A percentile compares a stretch with the other conserved stretches of the same genome.
phyloP scores from a whole-genome alignment of 2,888 invertebrate species.

The Sinhomidia bicolor region DNA sequence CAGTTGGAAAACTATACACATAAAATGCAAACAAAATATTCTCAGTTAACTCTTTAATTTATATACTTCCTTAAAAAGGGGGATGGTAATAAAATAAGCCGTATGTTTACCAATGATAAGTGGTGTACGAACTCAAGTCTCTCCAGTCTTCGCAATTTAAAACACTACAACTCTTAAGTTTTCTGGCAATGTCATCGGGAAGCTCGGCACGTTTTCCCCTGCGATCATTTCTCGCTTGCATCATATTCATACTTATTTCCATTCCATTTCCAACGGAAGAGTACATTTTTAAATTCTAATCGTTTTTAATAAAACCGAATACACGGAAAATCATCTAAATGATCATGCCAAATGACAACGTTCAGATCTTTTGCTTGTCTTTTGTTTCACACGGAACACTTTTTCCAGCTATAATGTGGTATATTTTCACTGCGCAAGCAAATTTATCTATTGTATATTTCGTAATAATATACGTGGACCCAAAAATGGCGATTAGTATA shows the following conservation, averaged over 20 bases:
- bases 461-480: background rate
- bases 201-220: conserved; percentile 58
- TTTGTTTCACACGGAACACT: too few species aligned
- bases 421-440: too few species aligned
- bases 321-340: too few species aligned
- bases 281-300: background rate
- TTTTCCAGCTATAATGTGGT: too few species aligned
- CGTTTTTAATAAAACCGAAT: background rate
- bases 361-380: too few species aligned
- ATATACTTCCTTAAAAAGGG: too few species aligned
- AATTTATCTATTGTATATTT: background rate
- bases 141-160: conserved; percentile 71
- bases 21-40: too few species aligned
- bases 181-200: conserved; percentile 67
- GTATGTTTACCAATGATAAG: conserved; percentile 69
- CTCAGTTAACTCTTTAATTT: too few species aligned
- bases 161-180: conserved; percentile 69
- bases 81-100: too few species aligned
- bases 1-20: conserved; percentile 67
- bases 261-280: conserved; percentile 24
- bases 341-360: too few species aligned
- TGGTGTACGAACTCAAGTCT: conserved; percentile 63
- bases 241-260: conserved; percentile 49
- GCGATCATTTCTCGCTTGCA: conserved; percentile 50
- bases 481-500: background rate